Evolutionary conservation across 2,113 vertebrate species (phyloP).

Genomic region (Spilogale gracilis): DNA sequence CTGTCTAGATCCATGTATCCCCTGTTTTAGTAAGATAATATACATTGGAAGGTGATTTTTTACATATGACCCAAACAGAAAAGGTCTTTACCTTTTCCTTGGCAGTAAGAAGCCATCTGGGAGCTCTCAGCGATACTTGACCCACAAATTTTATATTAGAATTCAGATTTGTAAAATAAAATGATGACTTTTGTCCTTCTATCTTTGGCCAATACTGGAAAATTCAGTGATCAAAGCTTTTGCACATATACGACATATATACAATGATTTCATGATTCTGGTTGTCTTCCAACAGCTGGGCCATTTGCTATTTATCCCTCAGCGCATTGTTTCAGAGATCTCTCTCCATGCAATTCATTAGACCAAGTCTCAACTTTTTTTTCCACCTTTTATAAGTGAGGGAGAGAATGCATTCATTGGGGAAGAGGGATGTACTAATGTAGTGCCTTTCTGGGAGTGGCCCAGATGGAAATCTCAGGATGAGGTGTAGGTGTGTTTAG

Average conservation of each 20-base stretch:
- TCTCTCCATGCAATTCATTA: neutral
- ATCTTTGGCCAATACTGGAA: slow-evolving; percentile 11
- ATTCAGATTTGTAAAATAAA: neutral
- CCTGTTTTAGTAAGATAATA: neutral
- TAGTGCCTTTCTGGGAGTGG: neutral
- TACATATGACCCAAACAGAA: neutral
- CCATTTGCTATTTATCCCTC: neutral
- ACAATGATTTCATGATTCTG: neutral
- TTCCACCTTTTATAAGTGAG: neutral
- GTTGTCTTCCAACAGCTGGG: neutral
- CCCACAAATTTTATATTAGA: neutral
- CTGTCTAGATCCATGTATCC: neutral
- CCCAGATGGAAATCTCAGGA: neutral
- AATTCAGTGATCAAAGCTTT: neutral
- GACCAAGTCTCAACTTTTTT: neutral
- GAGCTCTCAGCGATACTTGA: neutral
- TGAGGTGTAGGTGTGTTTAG: neutral
- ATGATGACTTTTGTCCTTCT: neutral
- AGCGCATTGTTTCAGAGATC: neutral
- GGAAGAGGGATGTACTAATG: neutral
- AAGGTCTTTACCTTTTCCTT: slow-evolving; percentile 1
- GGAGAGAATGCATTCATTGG: neutral
- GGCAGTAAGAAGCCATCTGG: slow-evolving; percentile 6
- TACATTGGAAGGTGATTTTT: neutral
- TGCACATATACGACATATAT: neutral